phyloP scores from a whole-genome alignment of 2,888 invertebrate genomes.

The Nipponacmea schrenckii region DNA sequence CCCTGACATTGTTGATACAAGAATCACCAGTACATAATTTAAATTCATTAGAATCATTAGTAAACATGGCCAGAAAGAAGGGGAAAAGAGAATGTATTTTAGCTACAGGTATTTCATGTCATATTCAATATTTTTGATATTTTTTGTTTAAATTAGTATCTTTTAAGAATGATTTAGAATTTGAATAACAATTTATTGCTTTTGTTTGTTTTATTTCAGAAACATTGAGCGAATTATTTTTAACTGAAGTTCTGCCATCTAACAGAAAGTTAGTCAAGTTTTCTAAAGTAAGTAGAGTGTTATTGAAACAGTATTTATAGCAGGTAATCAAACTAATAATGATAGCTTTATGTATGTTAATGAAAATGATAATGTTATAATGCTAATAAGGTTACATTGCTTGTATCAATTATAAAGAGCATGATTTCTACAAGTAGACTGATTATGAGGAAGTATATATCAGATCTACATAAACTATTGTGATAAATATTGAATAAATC shows the following conservation, averaged over 20 bases:
- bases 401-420: no score
- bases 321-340: background rate
- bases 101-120: constrained; percentile 72
- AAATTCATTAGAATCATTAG: constrained; percentile 76
- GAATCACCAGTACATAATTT: constrained; percentile 86
- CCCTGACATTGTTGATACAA: constrained; percentile 82
- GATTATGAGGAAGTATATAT: background rate
- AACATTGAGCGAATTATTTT: constrained; percentile 81
- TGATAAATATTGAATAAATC: no score
- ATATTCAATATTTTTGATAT: background rate
- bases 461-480: background rate
- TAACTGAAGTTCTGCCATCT: constrained; percentile 73
- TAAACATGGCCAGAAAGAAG: constrained; percentile 83
- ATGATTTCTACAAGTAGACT: no score
- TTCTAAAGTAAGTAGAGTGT: constrained; percentile 56
- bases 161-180: background rate
- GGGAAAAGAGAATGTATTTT: constrained; percentile 74
- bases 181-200: background rate
- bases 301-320: background rate
- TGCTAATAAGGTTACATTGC: no score
- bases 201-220: constrained; percentile 71
- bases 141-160: background rate
- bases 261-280: constrained; percentile 65
- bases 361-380: no score
- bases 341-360: no score